phyloP scores from a whole-genome alignment of 2,113 vertebrate genomes.

The Mormoops blainvillei region DNA sequence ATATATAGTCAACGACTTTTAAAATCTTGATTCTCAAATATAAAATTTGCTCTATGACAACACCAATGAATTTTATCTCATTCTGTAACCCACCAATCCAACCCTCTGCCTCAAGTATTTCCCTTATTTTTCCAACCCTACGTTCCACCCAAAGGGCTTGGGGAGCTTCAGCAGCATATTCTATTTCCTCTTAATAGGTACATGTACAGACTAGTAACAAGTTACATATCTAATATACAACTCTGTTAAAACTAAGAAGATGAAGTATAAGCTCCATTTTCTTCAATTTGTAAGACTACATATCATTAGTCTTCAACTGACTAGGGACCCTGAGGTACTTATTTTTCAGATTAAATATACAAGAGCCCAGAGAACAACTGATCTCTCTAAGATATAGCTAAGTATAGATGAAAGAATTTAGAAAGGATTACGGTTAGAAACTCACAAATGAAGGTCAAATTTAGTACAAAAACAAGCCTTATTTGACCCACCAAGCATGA shows the following conservation, averaged over 20 bases:
- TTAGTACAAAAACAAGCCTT: neutral
- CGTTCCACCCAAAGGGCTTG: neutral
- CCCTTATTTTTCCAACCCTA: neutral
- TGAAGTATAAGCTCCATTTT: neutral
- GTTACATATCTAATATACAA: neutral
- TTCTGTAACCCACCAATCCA: neutral
- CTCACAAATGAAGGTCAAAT: neutral
- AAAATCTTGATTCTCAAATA: neutral
- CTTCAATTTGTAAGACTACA: neutral
- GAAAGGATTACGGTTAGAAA: neutral
- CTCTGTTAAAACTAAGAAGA: neutral
- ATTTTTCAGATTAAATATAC: slow-evolving; percentile 20
- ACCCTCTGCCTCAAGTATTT: neutral
- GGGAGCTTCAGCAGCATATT: neutral
- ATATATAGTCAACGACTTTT: neutral
- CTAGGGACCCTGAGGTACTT: neutral
- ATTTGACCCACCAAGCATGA: neutral
- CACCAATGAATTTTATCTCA: neutral
- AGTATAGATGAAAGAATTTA: neutral
- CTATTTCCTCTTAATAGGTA: neutral
- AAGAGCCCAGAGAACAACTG: neutral
- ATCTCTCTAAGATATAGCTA: neutral
- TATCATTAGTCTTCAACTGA: neutral
- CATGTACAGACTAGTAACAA: neutral
- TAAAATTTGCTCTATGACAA: neutral